Conservation (phyloP, 2,888 invertebrate genomes). For the Eupithecia centaureata region DNA sequence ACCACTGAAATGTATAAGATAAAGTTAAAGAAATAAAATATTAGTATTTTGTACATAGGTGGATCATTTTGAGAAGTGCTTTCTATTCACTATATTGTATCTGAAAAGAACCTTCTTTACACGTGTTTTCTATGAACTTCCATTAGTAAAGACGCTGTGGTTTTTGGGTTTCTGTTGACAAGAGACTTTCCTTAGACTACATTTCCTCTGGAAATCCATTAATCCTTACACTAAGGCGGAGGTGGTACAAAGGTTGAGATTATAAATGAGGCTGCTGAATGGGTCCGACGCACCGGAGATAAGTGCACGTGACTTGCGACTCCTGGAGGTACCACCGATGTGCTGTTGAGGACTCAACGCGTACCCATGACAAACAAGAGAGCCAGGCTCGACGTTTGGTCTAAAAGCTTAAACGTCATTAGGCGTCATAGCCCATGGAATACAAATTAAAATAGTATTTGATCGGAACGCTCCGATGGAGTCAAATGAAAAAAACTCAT, state of each 20-base stretch:
- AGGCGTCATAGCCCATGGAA: too few relatives aligned
- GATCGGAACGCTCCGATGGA: too few relatives aligned
- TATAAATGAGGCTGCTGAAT: slow-evolving; percentile 30
- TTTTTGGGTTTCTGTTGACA: not conserved
- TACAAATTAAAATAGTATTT: too few relatives aligned
- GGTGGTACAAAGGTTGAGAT: slow-evolving; percentile 28
- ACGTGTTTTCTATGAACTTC: not conserved
- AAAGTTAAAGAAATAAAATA: too few relatives aligned
- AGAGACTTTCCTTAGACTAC: not conserved
- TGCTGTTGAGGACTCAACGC: not conserved
- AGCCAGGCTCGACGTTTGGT: too few relatives aligned
- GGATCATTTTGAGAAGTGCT: not conserved
- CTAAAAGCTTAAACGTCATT: too few relatives aligned
- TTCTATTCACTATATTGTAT: not conserved
- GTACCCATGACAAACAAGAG: too few relatives aligned
- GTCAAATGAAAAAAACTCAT: too few relatives aligned
- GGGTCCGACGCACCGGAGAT: slow-evolving; percentile 10
- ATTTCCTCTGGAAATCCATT: slow-evolving; percentile 9
- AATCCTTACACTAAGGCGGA: not conserved
- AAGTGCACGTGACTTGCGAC: slow-evolving; percentile 16
- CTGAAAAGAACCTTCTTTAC: not conserved
- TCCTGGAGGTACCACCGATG: not conserved
- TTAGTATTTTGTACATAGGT: too few relatives aligned
- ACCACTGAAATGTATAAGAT: too few relatives aligned
- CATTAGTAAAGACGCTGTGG: not conserved